phyloP scores from a whole-genome alignment of 2,113 vertebrate genomes.

The Macrotus californicus region DNA sequence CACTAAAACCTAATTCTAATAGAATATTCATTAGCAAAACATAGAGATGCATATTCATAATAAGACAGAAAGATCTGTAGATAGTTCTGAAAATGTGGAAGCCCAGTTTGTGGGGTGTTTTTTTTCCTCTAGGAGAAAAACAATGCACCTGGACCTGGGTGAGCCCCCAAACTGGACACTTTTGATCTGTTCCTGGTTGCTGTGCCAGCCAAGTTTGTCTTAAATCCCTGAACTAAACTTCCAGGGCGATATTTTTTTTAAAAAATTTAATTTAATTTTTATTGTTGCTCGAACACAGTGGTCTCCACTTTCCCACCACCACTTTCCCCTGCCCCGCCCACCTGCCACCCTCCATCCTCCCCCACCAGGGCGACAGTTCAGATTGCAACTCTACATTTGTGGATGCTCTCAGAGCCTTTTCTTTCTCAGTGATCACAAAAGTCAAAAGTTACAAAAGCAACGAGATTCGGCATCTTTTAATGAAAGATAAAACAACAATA shows the following conservation, averaged over 20 bases:
- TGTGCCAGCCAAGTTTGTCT: not conserved
- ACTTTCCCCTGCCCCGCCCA: too few species aligned
- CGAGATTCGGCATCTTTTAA: conserved; percentile 86
- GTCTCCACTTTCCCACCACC: too few species aligned
- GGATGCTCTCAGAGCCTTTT: not conserved
- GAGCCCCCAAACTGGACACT: not conserved
- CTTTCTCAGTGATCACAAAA: conserved; percentile 54
- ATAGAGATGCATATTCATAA: not conserved
- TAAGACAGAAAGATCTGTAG: not conserved
- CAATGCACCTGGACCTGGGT: not conserved
- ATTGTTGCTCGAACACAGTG: too few species aligned
- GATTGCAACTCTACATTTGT: not conserved
- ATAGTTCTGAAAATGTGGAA: not conserved
- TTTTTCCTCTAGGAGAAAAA: not conserved
- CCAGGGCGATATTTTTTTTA: not conserved
- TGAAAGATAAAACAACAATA: conserved; percentile 88
- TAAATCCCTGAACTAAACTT: not conserved
- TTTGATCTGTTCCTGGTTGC: not conserved
- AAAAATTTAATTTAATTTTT: not conserved
- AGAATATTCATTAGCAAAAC: not conserved
- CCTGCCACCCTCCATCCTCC: too few species aligned
- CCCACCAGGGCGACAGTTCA: too few species aligned
- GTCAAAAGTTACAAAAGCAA: conserved; percentile 78
- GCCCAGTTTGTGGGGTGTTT: not conserved
- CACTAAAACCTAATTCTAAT: not conserved